Percentiles rank a stretch among this genome's conserved stretches.
Conservation (phyloP, 2,888 invertebrate genomes). For the Sinelater perroti region DNA sequence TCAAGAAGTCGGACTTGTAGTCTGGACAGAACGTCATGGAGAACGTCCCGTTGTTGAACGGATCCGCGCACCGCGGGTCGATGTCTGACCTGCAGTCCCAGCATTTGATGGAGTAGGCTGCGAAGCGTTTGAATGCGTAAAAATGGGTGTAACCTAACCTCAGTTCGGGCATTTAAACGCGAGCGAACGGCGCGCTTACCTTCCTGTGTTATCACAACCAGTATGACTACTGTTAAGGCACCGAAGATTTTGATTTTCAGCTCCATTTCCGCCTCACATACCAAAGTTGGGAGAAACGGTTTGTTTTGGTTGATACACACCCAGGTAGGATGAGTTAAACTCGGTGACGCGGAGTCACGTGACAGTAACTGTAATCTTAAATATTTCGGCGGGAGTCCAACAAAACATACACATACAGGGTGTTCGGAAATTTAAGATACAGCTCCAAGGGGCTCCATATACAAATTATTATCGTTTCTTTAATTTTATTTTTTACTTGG, state of each 20-base stretch:
- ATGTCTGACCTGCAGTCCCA: constrained; percentile 91
- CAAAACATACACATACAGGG: too few species aligned
- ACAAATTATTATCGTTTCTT: too few species aligned
- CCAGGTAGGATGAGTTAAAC: neutral
- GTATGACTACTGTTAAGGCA: neutral
- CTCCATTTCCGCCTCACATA: constrained; percentile 4
- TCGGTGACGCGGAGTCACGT: constrained; percentile 5
- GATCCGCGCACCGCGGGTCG: constrained; percentile 91
- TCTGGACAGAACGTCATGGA: constrained; percentile 75
- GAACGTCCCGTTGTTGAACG: constrained; percentile 88
- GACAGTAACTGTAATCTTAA: too few species aligned
- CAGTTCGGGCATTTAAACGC: neutral
- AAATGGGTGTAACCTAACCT: constrained; percentile 35
- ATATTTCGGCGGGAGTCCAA: too few species aligned
- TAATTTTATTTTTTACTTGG: too few species aligned
- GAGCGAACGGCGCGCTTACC: neutral
- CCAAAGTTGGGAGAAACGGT: too few species aligned
- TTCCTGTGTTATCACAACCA: neutral
- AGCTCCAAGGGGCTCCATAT: too few species aligned
- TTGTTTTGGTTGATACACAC: constrained; percentile 13
- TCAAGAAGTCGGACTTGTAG: constrained; percentile 25
- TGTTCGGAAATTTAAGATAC: too few species aligned
- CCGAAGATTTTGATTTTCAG: neutral
- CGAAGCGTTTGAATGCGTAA: neutral
- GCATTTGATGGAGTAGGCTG: constrained; percentile 75